Evolutionary conservation across 2,797 vertebrate species (phyloP).

Genomic region (Chaunax sp.): DNA sequence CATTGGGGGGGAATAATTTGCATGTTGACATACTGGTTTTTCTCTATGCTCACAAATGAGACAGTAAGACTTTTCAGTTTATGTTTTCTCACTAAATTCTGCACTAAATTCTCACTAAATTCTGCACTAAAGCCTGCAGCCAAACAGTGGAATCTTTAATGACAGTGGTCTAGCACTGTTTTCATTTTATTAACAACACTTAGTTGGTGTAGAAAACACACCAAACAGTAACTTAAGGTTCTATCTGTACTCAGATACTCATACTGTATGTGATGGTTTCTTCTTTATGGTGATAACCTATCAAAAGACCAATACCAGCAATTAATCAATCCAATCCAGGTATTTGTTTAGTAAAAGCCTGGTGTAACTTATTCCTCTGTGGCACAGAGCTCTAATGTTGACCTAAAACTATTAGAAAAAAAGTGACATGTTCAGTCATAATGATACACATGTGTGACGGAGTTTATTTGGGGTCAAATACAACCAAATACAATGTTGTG

Average conservation of each 20-base stretch:
- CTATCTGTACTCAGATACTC: not conserved
- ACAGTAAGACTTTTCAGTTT: slow-evolving; percentile 34
- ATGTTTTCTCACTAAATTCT: slow-evolving; percentile 25
- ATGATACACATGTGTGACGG: not conserved
- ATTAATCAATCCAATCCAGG: not conserved
- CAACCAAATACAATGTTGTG: not conserved
- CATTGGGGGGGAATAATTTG: slow-evolving; percentile 35
- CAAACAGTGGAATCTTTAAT: slow-evolving; percentile 19
- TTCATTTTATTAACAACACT: slow-evolving; percentile 26
- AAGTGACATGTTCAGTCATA: not conserved
- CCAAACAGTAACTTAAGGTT: slow-evolving; percentile 2
- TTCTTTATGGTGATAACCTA: not conserved
- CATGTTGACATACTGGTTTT: slow-evolving; percentile 37
- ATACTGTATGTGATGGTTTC: slow-evolving; percentile 8
- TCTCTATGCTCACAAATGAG: slow-evolving; percentile 29
- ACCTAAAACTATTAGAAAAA: not conserved
- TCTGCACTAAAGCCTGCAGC: slow-evolving; percentile 35
- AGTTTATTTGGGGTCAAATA: slow-evolving; percentile 5
- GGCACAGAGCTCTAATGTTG: not conserved
- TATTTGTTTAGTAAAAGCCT: not conserved
- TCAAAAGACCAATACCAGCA: slow-evolving; percentile 7
- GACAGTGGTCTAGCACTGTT: slow-evolving; percentile 22
- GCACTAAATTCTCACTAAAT: slow-evolving; percentile 23
- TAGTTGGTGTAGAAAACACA: slow-evolving; percentile 26
- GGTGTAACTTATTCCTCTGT: not conserved